A percentile compares a stretch with the other conserved stretches of the same genome.
Conservation (phyloP, 2,113 vertebrate genomes). For the Cettia cetti region DNA sequence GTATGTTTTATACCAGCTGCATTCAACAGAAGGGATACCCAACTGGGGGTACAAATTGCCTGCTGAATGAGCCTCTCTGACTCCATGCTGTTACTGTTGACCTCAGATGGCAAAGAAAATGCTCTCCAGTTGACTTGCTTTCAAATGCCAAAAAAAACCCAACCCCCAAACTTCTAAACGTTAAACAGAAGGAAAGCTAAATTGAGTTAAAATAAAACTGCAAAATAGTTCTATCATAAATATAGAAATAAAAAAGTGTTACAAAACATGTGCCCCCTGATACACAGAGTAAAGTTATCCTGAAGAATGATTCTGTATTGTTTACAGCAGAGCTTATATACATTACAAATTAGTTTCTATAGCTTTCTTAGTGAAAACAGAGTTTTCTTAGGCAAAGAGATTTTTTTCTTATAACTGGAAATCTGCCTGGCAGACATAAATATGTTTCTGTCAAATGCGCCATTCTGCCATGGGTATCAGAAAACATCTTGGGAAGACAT, state of each 20-base stretch:
- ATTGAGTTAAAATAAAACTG: neutral
- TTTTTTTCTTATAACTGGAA: neutral
- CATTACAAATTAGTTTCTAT: neutral
- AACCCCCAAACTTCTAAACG: neutral
- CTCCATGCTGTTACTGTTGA: slow-evolving; percentile 6
- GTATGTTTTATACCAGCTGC: neutral
- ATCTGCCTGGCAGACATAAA: neutral
- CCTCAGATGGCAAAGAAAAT: slow-evolving; percentile 14
- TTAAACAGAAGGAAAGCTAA: neutral
- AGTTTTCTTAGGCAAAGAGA: neutral
- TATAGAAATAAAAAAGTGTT: neutral
- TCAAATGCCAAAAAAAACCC: neutral
- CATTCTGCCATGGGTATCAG: neutral
- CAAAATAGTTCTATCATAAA: neutral
- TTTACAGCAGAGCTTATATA: neutral
- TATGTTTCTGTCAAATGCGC: neutral
- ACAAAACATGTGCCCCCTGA: neutral
- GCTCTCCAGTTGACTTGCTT: neutral
- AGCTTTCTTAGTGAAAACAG: too few relatives aligned
- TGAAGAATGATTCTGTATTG: neutral
- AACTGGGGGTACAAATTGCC: slow-evolving; percentile 23
- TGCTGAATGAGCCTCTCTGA: neutral
- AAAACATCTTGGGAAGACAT: neutral
- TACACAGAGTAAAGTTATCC: neutral
- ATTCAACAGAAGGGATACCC: neutral